Evolutionary conservation across 1,140 invertebrate genomes (phyloP).

Genomic region (Drosophila lowei): DNA sequence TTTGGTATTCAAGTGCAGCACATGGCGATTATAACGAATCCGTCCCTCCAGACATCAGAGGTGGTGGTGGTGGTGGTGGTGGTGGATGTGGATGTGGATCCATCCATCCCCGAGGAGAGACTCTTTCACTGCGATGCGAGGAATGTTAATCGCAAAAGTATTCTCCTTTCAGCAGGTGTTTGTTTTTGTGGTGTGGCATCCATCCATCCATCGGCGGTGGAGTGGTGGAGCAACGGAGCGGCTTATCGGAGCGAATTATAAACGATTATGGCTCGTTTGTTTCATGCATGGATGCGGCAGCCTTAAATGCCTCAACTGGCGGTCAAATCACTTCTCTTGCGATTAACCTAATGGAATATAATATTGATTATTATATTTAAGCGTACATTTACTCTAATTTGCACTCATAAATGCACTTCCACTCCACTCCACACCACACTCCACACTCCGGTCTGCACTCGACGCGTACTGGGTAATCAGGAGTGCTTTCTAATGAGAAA

Average conservation of each 20-base stretch:
- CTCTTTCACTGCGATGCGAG: neutral
- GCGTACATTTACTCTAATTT: slow-evolving; percentile 38
- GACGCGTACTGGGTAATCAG: neutral
- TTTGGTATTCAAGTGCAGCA: slow-evolving; percentile 64
- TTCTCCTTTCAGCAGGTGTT: slow-evolving; percentile 36
- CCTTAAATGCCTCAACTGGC: no score
- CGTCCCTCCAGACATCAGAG: slow-evolving; percentile 15
- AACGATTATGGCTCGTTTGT: slow-evolving; percentile 49
- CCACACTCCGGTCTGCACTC: neutral
- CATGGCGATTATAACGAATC: slow-evolving; percentile 50
- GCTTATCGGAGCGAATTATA: slow-evolving; percentile 39
- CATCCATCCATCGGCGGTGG: no score
- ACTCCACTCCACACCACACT: neutral
- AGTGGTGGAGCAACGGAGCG: no score
- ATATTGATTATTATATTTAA: slow-evolving; percentile 40
- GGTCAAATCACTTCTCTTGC: neutral
- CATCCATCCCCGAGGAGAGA: no score
- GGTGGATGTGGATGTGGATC: slow-evolving; percentile 15
- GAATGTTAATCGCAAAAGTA: slow-evolving; percentile 47
- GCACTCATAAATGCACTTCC: slow-evolving; percentile 3
- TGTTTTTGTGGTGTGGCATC: slow-evolving; percentile 2
- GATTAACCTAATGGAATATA: slow-evolving; percentile 42
- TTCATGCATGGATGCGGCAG: slow-evolving; percentile 15
- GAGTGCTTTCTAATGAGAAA: no score
- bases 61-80: slow-evolving; percentile 5